Evolutionary conservation across 2,797 vertebrate species (phyloP).

Genomic region (Pipistrellus nathusii): DNA sequence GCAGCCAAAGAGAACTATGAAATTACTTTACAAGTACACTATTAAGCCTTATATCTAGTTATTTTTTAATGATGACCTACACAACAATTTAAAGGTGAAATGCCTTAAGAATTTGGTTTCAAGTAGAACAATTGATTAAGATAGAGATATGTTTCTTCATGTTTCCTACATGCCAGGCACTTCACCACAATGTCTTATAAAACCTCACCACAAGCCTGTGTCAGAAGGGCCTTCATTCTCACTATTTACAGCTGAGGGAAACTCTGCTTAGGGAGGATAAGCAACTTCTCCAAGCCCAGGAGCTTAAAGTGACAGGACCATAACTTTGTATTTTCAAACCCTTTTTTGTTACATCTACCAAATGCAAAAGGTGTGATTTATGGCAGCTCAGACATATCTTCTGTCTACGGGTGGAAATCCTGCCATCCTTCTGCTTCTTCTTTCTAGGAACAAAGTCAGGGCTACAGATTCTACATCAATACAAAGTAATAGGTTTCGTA

Average conservation of each 20-base stretch:
- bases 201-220: background rate
- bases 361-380: background rate
- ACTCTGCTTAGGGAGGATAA: background rate
- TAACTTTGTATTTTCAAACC: background rate
- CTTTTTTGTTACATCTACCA: background rate
- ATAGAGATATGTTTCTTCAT: background rate
- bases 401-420: accelerated
- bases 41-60: background rate
- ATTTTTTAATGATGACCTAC: constrained; percentile 12
- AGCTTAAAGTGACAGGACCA: background rate
- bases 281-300: background rate
- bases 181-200: background rate
- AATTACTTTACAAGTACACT: background rate
- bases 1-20: background rate
- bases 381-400: too few relatives aligned
- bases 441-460: background rate
- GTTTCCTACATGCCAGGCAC: background rate
- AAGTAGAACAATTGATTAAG: background rate
- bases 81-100: background rate
- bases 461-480: background rate
- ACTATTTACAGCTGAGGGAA: background rate
- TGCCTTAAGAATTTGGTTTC: background rate
- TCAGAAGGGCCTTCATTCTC: background rate
- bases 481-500: background rate
- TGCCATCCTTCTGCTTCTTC: background rate